Evolutionary conservation across 2,113 vertebrate species (phyloP).

Genomic region (Nothoprocta perdicaria): DNA sequence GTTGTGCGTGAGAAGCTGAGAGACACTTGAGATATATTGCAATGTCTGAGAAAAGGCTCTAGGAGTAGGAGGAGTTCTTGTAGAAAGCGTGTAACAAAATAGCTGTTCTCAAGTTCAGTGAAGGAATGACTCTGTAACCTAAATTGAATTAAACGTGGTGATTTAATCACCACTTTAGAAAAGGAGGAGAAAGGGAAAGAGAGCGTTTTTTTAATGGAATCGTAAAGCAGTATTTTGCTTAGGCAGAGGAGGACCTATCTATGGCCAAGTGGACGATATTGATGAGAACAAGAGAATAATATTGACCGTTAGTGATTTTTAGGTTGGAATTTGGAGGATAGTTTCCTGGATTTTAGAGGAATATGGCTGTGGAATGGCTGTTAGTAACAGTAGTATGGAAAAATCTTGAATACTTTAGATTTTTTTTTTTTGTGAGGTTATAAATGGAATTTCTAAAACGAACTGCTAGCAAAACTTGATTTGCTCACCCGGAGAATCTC

Average conservation of each 20-base stretch:
- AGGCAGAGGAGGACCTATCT: background rate
- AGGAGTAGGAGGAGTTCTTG: background rate
- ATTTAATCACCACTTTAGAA: background rate
- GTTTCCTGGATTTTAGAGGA: background rate
- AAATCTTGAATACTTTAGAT: background rate
- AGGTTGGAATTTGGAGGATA: background rate
- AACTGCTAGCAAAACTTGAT: background rate
- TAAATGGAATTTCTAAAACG: background rate
- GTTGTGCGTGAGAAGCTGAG: background rate
- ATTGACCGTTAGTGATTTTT: background rate
- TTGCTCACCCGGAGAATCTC: background rate
- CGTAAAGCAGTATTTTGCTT: background rate
- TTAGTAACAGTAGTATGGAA: background rate
- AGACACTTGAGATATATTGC: background rate
- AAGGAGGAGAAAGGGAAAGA: background rate
- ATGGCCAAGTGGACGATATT: background rate
- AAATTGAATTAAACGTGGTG: background rate
- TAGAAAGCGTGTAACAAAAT: background rate
- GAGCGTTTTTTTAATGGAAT: background rate
- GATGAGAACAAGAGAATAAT: background rate
- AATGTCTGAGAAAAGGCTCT: background rate
- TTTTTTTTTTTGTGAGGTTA: background rate
- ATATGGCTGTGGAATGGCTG: background rate
- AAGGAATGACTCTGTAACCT: background rate
- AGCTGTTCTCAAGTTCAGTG: background rate